Conservation (phyloP, 2,888 invertebrate genomes). For the Tiliacea aurago region DNA sequence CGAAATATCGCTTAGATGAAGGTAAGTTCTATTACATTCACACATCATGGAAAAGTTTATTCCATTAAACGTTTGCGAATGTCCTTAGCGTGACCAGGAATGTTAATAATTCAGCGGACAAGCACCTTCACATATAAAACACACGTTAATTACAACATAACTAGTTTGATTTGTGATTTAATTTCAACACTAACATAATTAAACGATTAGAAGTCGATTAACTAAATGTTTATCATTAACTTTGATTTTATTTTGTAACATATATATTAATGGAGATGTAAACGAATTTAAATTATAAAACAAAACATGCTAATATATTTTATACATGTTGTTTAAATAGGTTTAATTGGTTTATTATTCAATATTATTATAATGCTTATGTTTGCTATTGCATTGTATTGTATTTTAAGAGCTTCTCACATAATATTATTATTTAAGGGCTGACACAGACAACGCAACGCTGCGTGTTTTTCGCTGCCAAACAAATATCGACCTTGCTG, state of each 20-base stretch:
- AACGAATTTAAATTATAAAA: not conserved
- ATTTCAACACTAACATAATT: constrained; percentile 46
- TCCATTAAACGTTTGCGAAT: constrained; percentile 1
- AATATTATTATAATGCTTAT: constrained; percentile 4
- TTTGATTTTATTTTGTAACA: constrained; percentile 13
- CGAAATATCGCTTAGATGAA: not conserved
- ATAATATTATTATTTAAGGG: constrained; percentile 5
- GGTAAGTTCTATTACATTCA: not conserved
- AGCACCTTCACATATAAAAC: constrained; percentile 35
- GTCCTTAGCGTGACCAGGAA: not conserved
- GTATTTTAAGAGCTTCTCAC: constrained; percentile 8
- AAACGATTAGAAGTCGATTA: constrained; percentile 37
- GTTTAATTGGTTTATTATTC: not conserved
- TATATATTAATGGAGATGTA: constrained; percentile 35
- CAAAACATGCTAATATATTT: constrained; percentile 18
- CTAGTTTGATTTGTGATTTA: constrained; percentile 22
- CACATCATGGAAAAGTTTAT: not conserved
- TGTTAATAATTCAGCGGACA: not conserved
- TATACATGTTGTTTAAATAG: not conserved
- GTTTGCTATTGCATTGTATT: not conserved
- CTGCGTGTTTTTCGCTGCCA: too few species aligned
- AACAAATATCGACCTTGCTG: too few species aligned
- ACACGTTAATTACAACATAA: constrained; percentile 31
- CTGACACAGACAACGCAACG: too few species aligned
- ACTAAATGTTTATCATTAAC: constrained; percentile 30